A percentile compares a stretch with the other conserved stretches of the same genome.
These are phyloP conservation scores for Morone saxatilis DNA, from an alignment of 2,113 vertebrate genomes.

Conservation along the genomic window DNA sequence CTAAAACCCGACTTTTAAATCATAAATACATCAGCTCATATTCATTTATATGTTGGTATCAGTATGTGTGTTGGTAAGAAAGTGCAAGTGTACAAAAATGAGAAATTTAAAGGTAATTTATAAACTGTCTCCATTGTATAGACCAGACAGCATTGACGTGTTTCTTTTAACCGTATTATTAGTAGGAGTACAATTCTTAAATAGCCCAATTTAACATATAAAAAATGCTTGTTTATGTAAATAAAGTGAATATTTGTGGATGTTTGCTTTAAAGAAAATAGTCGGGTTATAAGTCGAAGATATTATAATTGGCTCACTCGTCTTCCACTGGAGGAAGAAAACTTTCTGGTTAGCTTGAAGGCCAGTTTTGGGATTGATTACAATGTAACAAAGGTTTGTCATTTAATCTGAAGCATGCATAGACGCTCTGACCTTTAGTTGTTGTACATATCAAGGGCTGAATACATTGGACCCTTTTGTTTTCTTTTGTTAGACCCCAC, in stretches of 20 bases:
- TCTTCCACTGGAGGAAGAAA: neutral
- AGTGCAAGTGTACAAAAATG: neutral
- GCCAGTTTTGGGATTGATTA: neutral
- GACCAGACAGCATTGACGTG: neutral
- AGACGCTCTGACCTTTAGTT: neutral
- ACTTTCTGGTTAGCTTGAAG: neutral
- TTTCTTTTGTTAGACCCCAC: no score
- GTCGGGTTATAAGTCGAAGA: neutral
- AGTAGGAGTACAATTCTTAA: neutral
- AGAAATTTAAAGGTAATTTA: neutral
- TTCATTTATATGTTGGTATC: no score
- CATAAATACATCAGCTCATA: no score
- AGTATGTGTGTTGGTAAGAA: neutral
- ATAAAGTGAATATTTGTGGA: neutral
- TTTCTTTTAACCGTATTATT: neutral
- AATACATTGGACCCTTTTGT: no score
- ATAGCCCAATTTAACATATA: neutral
- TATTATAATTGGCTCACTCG: neutral
- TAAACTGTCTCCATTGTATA: neutral
- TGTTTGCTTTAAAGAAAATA: no score
- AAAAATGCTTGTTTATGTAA: neutral
- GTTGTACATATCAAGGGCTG: no score
- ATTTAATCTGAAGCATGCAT: neutral
- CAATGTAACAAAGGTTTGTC: neutral
- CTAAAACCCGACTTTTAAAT: no score